phyloP scores from a whole-genome alignment of 2,888 invertebrate species.

The Ephialtes manifestator region DNA sequence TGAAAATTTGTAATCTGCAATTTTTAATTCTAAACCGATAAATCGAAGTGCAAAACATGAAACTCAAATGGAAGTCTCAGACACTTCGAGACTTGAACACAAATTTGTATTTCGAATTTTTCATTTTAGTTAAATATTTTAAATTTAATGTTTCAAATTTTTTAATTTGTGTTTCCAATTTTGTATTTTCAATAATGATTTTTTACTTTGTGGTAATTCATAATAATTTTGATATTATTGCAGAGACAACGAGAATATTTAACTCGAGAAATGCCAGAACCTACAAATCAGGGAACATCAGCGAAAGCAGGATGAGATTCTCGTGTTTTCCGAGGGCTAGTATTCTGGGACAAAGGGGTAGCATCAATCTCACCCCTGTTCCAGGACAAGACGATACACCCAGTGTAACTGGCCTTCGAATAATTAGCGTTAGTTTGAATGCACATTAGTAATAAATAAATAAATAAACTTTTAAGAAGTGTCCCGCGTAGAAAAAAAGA shows the following conservation, averaged over 20 bases:
- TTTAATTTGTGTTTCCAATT: not conserved
- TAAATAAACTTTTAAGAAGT: not conserved
- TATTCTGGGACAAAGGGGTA: slow-evolving; percentile 82
- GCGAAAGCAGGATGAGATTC: slow-evolving; percentile 80
- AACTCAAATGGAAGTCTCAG: too few species aligned
- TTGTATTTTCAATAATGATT: too few species aligned
- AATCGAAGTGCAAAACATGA: too few species aligned
- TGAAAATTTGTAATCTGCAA: too few species aligned
- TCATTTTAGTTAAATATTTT: too few species aligned
- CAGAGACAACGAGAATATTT: slow-evolving; percentile 29
- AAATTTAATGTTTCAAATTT: too few species aligned
- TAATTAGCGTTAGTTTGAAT: slow-evolving; percentile 67
- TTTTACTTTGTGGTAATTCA: not conserved
- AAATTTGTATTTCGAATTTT: too few species aligned
- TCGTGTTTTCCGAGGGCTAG: slow-evolving; percentile 82
- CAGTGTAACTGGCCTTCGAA: slow-evolving; percentile 72
- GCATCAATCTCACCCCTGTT: slow-evolving; percentile 80
- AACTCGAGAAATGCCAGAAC: slow-evolving; percentile 45
- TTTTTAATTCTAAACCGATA: too few species aligned
- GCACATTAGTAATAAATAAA: not conserved
- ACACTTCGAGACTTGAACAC: too few species aligned
- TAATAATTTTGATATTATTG: not conserved
- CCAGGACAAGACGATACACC: slow-evolving; percentile 76
- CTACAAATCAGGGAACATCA: slow-evolving; percentile 17
- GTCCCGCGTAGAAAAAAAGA: too few species aligned